phyloP scores from a whole-genome alignment of 2,888 invertebrate genomes.

The Arenicola marina region DNA sequence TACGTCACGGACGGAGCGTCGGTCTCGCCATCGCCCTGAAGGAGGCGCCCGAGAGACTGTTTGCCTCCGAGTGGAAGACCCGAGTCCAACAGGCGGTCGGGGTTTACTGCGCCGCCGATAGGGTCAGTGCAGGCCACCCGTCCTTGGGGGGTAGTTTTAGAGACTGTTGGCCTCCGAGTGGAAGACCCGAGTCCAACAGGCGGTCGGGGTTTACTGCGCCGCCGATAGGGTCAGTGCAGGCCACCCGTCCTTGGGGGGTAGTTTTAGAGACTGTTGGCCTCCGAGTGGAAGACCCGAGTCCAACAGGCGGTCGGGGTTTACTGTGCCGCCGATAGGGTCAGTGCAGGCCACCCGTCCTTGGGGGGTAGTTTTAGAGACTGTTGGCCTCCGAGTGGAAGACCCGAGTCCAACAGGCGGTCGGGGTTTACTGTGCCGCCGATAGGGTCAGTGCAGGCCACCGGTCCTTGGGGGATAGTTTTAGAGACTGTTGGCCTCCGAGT shows the following conservation, averaged over 20 bases:
- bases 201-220: constrained; percentile 72
- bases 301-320: constrained; percentile 73
- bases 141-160: constrained; percentile 80
- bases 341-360: constrained; percentile 74
- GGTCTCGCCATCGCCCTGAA: constrained; percentile 86
- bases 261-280: constrained; percentile 70
- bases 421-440: constrained; percentile 75
- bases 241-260: constrained; percentile 85
- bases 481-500: too few relatives aligned
- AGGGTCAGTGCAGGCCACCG: constrained; percentile 67
- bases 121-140: constrained; percentile 67
- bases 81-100: constrained; percentile 74
- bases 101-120: constrained; percentile 75
- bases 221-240: constrained; percentile 73
- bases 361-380: constrained; percentile 76
- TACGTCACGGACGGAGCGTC: constrained; percentile 81
- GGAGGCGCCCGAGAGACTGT: constrained; percentile 75
- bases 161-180: constrained; percentile 71
- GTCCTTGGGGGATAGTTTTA: too few relatives aligned
- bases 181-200: constrained; percentile 72
- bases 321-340: constrained; percentile 74
- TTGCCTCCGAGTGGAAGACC: constrained; percentile 70
- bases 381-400: constrained; percentile 72
- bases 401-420: constrained; percentile 73
- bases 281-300: constrained; percentile 72